Evolutionary conservation across 2,888 invertebrate genomes (phyloP).

Genomic region (Heliconius sara): DNA sequence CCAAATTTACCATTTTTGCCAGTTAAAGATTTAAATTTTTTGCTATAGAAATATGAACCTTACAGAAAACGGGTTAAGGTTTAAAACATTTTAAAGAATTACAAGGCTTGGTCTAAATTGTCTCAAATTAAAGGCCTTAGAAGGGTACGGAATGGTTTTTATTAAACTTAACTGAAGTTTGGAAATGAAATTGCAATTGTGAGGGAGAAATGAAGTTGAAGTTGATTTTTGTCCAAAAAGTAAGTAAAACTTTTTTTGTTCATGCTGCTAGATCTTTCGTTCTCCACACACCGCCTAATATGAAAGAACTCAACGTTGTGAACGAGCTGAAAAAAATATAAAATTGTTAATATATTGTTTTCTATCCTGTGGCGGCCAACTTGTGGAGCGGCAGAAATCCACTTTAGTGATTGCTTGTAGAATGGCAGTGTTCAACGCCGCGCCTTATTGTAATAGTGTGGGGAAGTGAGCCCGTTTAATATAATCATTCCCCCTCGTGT

Average conservation of each 20-base stretch:
- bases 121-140: slow-evolving; percentile 13
- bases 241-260: not conserved
- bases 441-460: not conserved
- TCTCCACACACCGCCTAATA: not conserved
- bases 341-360: not conserved
- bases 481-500: not conserved
- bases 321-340: not conserved
- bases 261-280: not conserved
- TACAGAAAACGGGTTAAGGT: fast-evolving
- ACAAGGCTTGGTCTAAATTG: not conserved
- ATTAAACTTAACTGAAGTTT: slow-evolving; percentile 4
- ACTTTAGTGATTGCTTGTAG: not conserved
- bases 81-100: not conserved
- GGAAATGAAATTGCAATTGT: slow-evolving; percentile 4
- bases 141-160: slow-evolving; percentile 26
- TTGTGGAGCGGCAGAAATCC: not conserved
- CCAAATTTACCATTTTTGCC: not conserved
- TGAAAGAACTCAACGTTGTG: no score
- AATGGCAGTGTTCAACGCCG: not conserved
- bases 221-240: not conserved
- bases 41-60: not conserved
- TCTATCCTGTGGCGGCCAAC: not conserved
- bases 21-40: not conserved
- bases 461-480: no score
- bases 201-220: not conserved